Conservation (phyloP, 92 coral and sea anemone species). For the Blastomussa wellsi region DNA sequence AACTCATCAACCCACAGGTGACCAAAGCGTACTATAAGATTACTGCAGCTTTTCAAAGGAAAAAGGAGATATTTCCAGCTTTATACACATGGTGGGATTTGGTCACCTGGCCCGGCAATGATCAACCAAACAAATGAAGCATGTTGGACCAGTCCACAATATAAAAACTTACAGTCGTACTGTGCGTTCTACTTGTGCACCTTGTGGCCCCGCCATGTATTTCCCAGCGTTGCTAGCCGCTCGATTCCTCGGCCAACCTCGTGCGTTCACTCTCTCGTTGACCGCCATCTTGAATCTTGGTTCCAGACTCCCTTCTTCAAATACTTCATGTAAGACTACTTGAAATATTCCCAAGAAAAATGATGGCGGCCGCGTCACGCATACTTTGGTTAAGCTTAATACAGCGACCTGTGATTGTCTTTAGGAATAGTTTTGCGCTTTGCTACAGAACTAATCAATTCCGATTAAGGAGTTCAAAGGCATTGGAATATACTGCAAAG, state of each 20-base stretch:
- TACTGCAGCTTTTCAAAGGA: no score
- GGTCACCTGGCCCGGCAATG: no score
- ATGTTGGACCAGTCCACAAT: not conserved
- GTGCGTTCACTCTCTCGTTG: constrained; percentile 61
- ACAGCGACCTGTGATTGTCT: not conserved
- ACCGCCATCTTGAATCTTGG: constrained; percentile 75
- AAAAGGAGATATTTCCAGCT: no score
- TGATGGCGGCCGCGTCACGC: constrained; percentile 14
- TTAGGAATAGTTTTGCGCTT: not conserved
- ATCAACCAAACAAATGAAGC: not conserved
- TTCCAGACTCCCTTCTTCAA: not conserved
- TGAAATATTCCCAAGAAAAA: not conserved
- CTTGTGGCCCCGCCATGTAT: constrained; percentile 71
- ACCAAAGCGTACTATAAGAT: no score
- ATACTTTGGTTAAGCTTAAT: not conserved
- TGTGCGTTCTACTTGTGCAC: constrained; percentile 76
- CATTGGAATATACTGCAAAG: not conserved
- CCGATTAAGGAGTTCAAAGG: constrained; percentile 17
- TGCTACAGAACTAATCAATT: not conserved
- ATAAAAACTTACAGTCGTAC: constrained; percentile 82
- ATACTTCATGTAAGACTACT: not conserved
- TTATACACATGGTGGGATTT: no score
- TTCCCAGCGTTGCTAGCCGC: constrained; percentile 84
- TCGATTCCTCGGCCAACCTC: constrained; percentile 94
- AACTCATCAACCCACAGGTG: no score